Evolutionary conservation across 2,113 vertebrate genomes (phyloP).

Genomic region (Pionites leucogaster): DNA sequence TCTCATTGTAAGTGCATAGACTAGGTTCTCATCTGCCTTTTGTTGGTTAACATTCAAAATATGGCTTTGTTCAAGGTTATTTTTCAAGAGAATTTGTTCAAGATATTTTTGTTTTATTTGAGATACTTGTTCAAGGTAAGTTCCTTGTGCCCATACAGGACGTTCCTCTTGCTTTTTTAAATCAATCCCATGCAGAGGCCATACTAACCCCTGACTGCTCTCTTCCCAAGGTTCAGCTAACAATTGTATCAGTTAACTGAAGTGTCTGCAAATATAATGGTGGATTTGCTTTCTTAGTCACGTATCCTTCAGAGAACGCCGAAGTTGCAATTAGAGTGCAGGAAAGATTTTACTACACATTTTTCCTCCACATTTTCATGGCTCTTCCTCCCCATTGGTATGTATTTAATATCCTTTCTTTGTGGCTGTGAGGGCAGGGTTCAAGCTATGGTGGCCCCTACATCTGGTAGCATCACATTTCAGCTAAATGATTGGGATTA

Average conservation of each 20-base stretch:
- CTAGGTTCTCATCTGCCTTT: background rate
- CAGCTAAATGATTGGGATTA: conserved; percentile 9
- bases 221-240: conserved; percentile 17
- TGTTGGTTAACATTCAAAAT: background rate
- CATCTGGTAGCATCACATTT: conserved; percentile 47
- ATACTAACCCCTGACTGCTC: background rate
- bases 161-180: background rate
- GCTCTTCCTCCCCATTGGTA: conserved; percentile 56
- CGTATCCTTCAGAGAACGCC: conserved; percentile 51
- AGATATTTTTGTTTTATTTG: background rate
- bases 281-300: conserved; percentile 52
- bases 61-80: background rate
- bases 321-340: conserved; percentile 58
- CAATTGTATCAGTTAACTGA: background rate
- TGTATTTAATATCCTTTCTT: conserved; percentile 63
- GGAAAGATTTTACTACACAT: conserved; percentile 68
- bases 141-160: background rate
- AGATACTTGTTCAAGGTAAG: background rate
- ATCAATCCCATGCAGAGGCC: background rate
- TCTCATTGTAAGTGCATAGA: background rate
- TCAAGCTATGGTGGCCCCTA: conserved; percentile 41
- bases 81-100: background rate
- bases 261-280: background rate
- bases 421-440: conserved; percentile 44
- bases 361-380: conserved; percentile 56